Conservation (phyloP, 1,140 invertebrate species). For the Hesperophylax magnus region DNA sequence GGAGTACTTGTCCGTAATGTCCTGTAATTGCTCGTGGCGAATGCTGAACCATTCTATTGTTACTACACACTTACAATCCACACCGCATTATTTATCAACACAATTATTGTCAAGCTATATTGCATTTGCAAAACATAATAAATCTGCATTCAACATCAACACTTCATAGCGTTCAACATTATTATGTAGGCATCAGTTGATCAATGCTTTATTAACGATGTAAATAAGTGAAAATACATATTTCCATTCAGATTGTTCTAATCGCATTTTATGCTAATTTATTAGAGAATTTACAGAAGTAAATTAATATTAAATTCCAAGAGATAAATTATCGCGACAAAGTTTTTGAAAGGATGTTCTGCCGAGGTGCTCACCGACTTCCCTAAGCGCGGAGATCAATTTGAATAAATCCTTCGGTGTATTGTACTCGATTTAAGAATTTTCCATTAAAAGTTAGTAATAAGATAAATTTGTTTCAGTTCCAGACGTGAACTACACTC, state of each 20-base stretch:
- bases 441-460: constrained; percentile 34
- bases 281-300: no score
- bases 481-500: constrained; percentile 15
- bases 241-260: no score
- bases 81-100: background rate
- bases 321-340: background rate
- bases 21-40: constrained; percentile 40
- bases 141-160: background rate
- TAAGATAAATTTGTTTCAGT: constrained; percentile 12
- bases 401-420: constrained; percentile 9
- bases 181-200: background rate
- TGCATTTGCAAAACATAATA: background rate
- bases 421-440: constrained; percentile 29
- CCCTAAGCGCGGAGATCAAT: constrained; percentile 6
- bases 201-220: no score
- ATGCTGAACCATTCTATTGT: constrained; percentile 32
- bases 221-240: no score
- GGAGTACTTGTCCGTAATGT: background rate
- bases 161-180: background rate
- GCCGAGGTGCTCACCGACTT: background rate
- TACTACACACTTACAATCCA: background rate
- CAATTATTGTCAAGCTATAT: background rate
- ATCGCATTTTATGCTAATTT: no score
- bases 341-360: background rate
- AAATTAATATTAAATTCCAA: no score